phyloP scores from a whole-genome alignment of 2,113 vertebrate species.

The Hystrix brachyura region DNA sequence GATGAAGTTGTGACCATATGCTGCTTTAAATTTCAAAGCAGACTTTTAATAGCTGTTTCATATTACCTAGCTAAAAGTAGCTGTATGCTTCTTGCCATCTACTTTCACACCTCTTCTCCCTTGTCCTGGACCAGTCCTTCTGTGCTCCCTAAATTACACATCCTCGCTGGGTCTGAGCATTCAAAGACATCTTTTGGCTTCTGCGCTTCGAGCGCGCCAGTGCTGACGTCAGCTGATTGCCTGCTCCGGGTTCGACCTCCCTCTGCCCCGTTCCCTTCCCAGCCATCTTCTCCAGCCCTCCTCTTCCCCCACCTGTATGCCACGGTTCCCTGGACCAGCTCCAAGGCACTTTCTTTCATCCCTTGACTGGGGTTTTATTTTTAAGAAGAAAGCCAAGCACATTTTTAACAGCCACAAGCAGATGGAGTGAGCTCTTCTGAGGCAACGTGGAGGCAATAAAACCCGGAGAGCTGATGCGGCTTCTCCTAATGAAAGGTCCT shows the following conservation, averaged over 20 bases:
- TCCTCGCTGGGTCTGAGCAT: neutral
- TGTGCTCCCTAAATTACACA: neutral
- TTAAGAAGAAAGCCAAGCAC: constrained; percentile 83
- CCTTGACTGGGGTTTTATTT: constrained; percentile 82
- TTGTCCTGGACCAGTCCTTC: constrained; percentile 52
- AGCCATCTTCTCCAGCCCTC: neutral
- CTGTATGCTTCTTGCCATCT: constrained; percentile 15
- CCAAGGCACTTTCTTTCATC: constrained; percentile 80
- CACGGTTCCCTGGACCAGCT: constrained; percentile 62
- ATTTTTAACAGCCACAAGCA: constrained; percentile 79
- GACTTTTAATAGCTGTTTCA: constrained; percentile 76
- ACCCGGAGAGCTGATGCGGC: neutral
- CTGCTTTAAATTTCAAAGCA: constrained; percentile 64
- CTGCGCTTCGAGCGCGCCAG: neutral
- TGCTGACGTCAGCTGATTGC: neutral
- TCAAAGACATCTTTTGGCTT: neutral
- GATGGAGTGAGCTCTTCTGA: constrained; percentile 74
- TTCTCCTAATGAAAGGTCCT: neutral
- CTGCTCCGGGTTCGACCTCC: neutral
- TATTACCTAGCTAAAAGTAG: constrained; percentile 76
- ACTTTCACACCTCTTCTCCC: constrained; percentile 68
- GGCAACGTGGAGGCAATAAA: constrained; percentile 63
- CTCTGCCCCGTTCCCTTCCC: neutral
- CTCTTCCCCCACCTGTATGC: constrained; percentile 66
- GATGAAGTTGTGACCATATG: constrained; percentile 57